These are phyloP conservation scores for Madoqua kirkii DNA, from an alignment of 2,113 vertebrate genomes.

Conservation along the genomic window DNA sequence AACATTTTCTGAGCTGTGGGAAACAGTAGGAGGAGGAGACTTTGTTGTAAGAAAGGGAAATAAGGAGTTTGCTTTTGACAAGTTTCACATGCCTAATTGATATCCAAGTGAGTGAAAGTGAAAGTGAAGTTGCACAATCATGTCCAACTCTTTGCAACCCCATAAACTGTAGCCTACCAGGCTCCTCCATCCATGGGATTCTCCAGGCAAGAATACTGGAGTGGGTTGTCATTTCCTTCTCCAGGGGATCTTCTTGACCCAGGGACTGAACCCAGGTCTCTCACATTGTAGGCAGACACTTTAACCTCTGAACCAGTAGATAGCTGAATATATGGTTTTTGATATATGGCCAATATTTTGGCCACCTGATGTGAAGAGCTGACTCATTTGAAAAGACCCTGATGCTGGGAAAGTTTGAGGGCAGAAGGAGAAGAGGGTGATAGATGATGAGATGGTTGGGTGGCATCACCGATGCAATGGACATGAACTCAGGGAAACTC, in stretches of 20 bases:
- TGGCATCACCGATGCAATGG: background rate
- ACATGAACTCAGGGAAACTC: background rate
- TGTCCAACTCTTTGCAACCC: rapidly evolving
- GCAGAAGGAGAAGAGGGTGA: background rate
- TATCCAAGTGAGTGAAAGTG: background rate
- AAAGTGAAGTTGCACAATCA: too few species aligned
- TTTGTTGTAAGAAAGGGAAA: background rate
- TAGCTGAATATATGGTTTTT: background rate
- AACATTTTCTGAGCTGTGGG: background rate
- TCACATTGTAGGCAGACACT: too few species aligned
- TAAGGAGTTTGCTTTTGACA: background rate
- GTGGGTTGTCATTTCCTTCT: too few species aligned
- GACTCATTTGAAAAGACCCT: background rate
- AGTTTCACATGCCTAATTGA: background rate
- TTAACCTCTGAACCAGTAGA: background rate
- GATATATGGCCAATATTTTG: background rate
- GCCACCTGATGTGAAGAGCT: background rate
- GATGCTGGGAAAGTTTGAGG: background rate
- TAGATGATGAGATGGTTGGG: background rate
- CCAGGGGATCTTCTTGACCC: too few species aligned
- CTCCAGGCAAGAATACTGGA: too few species aligned
- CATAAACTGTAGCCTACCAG: too few species aligned
- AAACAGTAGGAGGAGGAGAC: background rate
- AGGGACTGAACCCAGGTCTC: too few species aligned
- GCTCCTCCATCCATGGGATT: too few species aligned